A percentile compares a stretch with the other conserved stretches of the same genome.
These are phyloP conservation scores for Bettongia penicillata DNA, from an alignment of 2,113 vertebrate genomes.

Conservation along the genomic window DNA sequence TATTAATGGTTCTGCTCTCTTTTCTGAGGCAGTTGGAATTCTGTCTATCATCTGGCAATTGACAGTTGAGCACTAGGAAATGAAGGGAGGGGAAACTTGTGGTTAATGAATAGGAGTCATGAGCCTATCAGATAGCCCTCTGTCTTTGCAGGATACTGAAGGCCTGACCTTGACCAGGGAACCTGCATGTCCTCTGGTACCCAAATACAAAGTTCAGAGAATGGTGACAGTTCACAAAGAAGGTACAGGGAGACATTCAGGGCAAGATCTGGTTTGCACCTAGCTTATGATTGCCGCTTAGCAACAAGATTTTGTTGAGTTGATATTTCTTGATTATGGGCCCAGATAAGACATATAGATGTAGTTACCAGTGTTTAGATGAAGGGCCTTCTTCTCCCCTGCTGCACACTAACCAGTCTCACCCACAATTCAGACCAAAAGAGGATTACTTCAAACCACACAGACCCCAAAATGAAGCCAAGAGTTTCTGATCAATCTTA, in stretches of 20 bases:
- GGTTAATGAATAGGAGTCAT: not conserved
- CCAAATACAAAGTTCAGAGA: not conserved
- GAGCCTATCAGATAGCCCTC: not conserved
- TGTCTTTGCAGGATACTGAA: not conserved
- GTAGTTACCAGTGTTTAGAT: not conserved
- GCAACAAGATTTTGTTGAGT: not conserved
- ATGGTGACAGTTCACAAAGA: not conserved
- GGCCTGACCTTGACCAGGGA: not conserved
- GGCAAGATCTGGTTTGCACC: not conserved
- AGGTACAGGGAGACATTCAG: not conserved
- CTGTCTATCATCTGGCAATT: conserved; percentile 59
- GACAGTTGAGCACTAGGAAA: conserved; percentile 20
- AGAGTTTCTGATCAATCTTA: too few species aligned
- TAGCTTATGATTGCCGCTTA: not conserved
- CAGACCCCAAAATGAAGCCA: too few species aligned
- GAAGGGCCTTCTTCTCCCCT: not conserved
- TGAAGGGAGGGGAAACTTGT: not conserved
- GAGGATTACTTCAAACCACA: not conserved
- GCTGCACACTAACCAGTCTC: not conserved
- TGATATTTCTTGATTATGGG: not conserved
- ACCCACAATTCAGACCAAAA: not conserved
- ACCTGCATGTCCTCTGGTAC: not conserved
- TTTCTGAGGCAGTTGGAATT: conserved; percentile 5
- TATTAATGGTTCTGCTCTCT: conserved; percentile 54
- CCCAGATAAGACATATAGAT: not conserved